Evolutionary conservation across 2,113 vertebrate genomes (phyloP), one percentile per base, ranked within the genome.

Genomic region (Melospiza melodia): DNA sequence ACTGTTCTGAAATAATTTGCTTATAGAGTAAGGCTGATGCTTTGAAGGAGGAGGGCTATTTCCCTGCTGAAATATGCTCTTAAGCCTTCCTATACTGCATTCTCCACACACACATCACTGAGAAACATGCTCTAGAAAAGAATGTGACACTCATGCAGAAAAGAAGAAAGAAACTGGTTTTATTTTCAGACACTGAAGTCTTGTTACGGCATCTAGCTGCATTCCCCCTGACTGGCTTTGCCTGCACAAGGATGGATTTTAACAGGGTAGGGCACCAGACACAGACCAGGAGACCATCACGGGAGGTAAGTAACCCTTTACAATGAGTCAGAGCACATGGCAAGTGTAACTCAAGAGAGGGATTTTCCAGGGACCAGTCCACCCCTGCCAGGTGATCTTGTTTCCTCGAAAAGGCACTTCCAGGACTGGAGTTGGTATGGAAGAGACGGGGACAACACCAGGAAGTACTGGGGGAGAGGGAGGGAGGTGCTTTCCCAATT

Each of bases 331-430:
- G 82, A 94, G 81, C 51, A 87, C 65, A 91, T 88, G 88, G 81
- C 89, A 89, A 88, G 33, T 72, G 15, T 91, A 94, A 96, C 28
- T 92, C 61, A 44, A 77, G 41, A 77, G 44, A 49, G 82, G 93
- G 80, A 95, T 94, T 95, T 96, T 96, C 83, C 76, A 96, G 80
- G 84, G 76, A 85, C 69, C 82, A 95, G 93, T 94, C 82, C 2
- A 10, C 85, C 94, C 93, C 94, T 95, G 95, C 91, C 94, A 92
- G 90, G 90, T 95, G 91, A 95, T 93, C 59, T 85, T 85, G 37
- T 83, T 93, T 94, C 95, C 93, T 96, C 81, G 37, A 95, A 97
- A 97, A 97, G 97, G 97, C 97, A 97, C 97, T 97, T 97, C 96
- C 22, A 79, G 93, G 92, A 96, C 90, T 86, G 35, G 79, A 94